phyloP scores from a whole-genome alignment of 2,888 invertebrate genomes.

The Tipula vernalis region DNA sequence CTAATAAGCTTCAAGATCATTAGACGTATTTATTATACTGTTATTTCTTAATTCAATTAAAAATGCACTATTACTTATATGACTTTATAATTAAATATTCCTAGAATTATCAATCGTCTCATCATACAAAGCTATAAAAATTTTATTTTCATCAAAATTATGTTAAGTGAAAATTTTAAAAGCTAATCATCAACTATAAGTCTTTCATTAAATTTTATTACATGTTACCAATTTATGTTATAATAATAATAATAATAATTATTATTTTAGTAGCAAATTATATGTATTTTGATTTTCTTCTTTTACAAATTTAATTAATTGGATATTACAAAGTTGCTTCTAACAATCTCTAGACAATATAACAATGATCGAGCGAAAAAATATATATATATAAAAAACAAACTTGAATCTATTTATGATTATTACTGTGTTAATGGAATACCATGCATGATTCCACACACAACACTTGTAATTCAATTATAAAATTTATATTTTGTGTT shows the following conservation, averaged over 20 bases:
- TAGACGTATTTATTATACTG: no score
- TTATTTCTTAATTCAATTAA: no score
- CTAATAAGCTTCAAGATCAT: no score
- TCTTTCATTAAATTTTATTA: neutral
- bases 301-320: neutral
- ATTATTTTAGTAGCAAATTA: neutral
- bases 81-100: neutral
- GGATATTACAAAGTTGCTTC: neutral
- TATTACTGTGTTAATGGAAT: neutral
- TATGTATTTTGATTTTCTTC: neutral
- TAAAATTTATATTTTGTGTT: neutral
- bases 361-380: neutral
- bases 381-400: neutral
- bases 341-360: neutral
- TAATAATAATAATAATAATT: neutral
- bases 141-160: neutral
- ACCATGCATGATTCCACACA: neutral
- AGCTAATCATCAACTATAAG: neutral
- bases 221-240: neutral
- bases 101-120: neutral
- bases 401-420: neutral
- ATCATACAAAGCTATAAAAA: neutral
- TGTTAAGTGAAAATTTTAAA: neutral
- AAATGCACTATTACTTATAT: neutral
- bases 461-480: neutral